Base-by-base conservation (phyloP, 1,140 invertebrate genomes). In the Amphibalanus amphitrite region DNA sequence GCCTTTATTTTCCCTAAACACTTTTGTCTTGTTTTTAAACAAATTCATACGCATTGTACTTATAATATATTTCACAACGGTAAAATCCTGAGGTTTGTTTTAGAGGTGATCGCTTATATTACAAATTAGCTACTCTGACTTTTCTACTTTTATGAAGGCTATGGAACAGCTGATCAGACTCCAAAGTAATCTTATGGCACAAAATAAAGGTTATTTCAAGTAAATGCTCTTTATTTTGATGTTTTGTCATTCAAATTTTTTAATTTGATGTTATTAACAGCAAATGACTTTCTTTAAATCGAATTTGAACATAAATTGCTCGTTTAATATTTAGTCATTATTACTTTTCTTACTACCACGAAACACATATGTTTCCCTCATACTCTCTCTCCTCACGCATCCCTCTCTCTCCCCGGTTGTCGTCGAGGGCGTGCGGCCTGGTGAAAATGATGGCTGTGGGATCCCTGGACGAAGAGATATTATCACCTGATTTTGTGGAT, bases 361-460 rank as follows among this genome's bases (percentile, higher is more conserved):
- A 59, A 59, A 59, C 65, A 67, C 28, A 26, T 67, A 67, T 67
- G 65, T 67, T 67, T 67, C 47, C 20, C 47, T 67, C 26, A 67
- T 28, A 28, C 26, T 26, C 65, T 28, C 26, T 67, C 65, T 8
- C 26, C 20, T 67, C 26, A 17, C 65, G 10, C 65, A 67, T 10
- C 23, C 65, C 28, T 26, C 26, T 67, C 28, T 67, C 65, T 67
- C 28, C 10, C 65, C 65, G 23, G 20, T 28, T 10, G 65, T 67
- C 23, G 26, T 28, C 28, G 26, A 28, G 65, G 65, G 65, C 28
- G 47, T 59, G 20, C 47, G 23, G 47, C 47, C 47, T 59, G 47
- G 47, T 59, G 47, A 67, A 67, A 67, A 67, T 67, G 65, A 67
- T 67, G 65, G 28, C 65, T 67, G 28, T 67, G 26, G 65, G 65